phyloP scores from a whole-genome alignment of 2,113 vertebrate genomes.

The Thunnus thynnus region DNA sequence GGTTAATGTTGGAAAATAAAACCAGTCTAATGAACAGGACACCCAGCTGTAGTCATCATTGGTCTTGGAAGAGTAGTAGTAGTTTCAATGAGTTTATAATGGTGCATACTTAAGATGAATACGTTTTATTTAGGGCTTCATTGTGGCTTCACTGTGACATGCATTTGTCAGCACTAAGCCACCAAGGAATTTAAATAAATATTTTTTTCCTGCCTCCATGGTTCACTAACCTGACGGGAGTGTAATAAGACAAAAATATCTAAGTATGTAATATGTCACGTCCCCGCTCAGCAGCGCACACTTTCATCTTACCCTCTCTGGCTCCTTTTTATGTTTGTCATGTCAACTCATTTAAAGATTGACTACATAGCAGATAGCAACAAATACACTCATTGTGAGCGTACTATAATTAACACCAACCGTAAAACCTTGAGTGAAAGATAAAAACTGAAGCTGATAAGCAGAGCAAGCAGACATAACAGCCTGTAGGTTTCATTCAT shows the following conservation, averaged over 20 bases:
- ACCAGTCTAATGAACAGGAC: neutral
- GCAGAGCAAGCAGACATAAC: slow-evolving; percentile 6
- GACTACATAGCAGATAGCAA: neutral
- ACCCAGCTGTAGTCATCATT: neutral
- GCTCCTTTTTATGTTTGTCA: neutral
- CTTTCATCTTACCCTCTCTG: neutral
- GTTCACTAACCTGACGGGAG: slow-evolving; percentile 8
- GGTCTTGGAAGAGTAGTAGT: slow-evolving; percentile 9
- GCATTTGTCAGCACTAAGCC: slow-evolving; percentile 20
- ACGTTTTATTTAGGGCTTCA: neutral
- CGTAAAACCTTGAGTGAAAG: neutral
- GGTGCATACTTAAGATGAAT: neutral
- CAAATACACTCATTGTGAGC: neutral
- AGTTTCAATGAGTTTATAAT: neutral
- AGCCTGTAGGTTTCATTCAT: slow-evolving; percentile 1
- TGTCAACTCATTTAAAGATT: neutral
- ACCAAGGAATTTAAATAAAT: slow-evolving; percentile 4
- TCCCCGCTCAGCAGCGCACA: neutral
- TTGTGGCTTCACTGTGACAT: neutral
- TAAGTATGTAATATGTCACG: neutral
- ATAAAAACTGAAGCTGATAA: slow-evolving; percentile 13
- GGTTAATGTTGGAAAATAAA: slow-evolving; percentile 38
- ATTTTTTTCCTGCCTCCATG: slow-evolving; percentile 1
- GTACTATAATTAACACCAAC: neutral
- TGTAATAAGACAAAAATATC: slow-evolving; percentile 4